phyloP scores from a whole-genome alignment of 2,888 invertebrate species.

The Corbicula japonica region DNA sequence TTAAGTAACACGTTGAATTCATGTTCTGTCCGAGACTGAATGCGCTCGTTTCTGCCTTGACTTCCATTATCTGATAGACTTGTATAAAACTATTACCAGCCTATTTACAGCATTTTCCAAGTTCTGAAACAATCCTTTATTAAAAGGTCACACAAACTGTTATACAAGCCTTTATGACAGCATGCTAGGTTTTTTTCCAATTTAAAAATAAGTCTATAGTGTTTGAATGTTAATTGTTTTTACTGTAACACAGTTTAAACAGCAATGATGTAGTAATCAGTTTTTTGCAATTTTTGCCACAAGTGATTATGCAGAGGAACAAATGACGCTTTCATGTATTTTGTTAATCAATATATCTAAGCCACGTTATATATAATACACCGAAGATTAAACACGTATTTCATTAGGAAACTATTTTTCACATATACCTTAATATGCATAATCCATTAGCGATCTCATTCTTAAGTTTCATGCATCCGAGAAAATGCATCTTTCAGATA shows the following conservation, averaged over 20 bases:
- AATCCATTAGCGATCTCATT: conserved; percentile 16
- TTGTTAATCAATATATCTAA: conserved; percentile 17
- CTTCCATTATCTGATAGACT: not conserved
- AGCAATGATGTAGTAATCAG: no score
- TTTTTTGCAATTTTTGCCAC: no score
- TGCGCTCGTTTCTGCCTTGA: not conserved
- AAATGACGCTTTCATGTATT: not conserved
- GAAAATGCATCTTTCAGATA: conserved; percentile 6
- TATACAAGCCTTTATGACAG: no score
- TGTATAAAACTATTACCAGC: not conserved
- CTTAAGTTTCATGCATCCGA: conserved; percentile 1
- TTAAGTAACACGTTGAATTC: conserved; percentile 29
- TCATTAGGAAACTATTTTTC: conserved; percentile 18
- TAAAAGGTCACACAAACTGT: no score
- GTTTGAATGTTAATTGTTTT: no score
- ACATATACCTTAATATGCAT: conserved; percentile 11
- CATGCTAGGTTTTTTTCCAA: no score
- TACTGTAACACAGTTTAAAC: no score
- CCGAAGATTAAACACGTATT: conserved; percentile 14
- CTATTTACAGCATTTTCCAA: not conserved
- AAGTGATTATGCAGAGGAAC: no score
- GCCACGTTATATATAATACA: conserved; percentile 9
- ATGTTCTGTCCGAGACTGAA: conserved; percentile 1
- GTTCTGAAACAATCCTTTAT: no score
- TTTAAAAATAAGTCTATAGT: no score